These are phyloP conservation scores for Parauchenoglanis punctatus DNA, from an alignment of 2,797 vertebrate species.

Conservation along the genomic window DNA sequence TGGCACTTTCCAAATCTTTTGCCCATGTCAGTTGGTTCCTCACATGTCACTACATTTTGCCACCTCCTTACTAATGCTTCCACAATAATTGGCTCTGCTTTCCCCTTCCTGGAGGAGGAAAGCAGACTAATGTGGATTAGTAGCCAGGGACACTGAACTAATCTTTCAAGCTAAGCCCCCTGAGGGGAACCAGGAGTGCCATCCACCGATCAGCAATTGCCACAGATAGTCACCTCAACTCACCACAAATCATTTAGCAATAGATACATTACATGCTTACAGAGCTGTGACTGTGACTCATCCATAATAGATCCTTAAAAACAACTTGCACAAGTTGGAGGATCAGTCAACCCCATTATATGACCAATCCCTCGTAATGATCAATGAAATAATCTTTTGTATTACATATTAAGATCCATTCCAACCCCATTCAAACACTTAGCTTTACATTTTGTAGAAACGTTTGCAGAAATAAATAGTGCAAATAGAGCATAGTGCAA, in stretches of 20 bases:
- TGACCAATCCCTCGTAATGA: neutral
- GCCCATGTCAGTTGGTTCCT: neutral
- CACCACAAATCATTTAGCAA: neutral
- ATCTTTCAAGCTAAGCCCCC: neutral
- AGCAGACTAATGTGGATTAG: conserved; percentile 44
- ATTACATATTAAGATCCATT: conserved; percentile 3
- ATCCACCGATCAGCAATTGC: conserved; percentile 17
- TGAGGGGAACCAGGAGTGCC: conserved; percentile 34
- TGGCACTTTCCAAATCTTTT: neutral
- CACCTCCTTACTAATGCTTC: conserved; percentile 24
- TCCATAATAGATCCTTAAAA: conserved; percentile 24
- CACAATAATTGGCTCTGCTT: conserved; percentile 31
- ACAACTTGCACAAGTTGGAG: conserved; percentile 2
- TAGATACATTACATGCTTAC: neutral
- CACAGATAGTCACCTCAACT: neutral
- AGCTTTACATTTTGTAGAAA: neutral
- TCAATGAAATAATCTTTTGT: conserved; percentile 1
- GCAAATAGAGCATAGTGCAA: conserved; percentile 60
- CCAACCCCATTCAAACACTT: neutral
- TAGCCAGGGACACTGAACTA: neutral
- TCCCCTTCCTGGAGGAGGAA: conserved; percentile 22
- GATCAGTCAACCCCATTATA: conserved; percentile 16
- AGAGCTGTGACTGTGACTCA: conserved; percentile 35
- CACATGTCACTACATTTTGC: neutral
- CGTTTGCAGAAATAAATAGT: conserved; percentile 35